These are phyloP conservation scores for Eremobia ochroleuca DNA, from an alignment of 2,888 invertebrate genomes.

Conservation along the genomic window DNA sequence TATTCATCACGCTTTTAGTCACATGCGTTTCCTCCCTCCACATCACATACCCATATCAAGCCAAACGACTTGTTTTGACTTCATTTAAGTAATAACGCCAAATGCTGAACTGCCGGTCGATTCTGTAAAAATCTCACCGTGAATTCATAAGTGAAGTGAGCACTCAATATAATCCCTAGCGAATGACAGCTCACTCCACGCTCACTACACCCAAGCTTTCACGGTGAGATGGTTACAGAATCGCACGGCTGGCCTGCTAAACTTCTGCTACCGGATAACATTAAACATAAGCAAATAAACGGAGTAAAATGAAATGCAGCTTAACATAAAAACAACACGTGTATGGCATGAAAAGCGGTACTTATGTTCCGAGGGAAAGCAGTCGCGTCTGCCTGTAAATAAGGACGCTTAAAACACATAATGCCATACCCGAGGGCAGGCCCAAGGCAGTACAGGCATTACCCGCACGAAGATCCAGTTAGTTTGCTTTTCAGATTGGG, in stretches of 20 bases:
- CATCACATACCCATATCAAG: neutral
- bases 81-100: neutral
- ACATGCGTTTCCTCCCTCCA: neutral
- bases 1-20: neutral
- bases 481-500: constrained; percentile 40
- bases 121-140: too few relatives aligned
- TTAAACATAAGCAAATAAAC: constrained; percentile 8
- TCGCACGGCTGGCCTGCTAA: too few relatives aligned
- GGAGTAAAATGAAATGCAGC: constrained; percentile 32
- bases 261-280: constrained; percentile 1
- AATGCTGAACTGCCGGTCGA: constrained; percentile 7
- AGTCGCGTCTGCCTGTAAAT: constrained; percentile 45
- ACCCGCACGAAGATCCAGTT: constrained; percentile 44
- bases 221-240: too few relatives aligned
- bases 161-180: too few relatives aligned
- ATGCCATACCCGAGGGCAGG: constrained; percentile 39
- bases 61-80: neutral
- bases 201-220: too few relatives aligned
- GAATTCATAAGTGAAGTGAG: too few relatives aligned
- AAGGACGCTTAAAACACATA: constrained; percentile 54
- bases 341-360: constrained; percentile 35
- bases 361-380: constrained; percentile 37
- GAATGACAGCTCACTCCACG: too few relatives aligned
- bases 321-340: constrained; percentile 21
- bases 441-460: constrained; percentile 28